Percentiles rank a stretch among this genome's conserved stretches.
phyloP scores from a whole-genome alignment of 2,888 invertebrate species.

The Caenorhabditis imperialis region DNA sequence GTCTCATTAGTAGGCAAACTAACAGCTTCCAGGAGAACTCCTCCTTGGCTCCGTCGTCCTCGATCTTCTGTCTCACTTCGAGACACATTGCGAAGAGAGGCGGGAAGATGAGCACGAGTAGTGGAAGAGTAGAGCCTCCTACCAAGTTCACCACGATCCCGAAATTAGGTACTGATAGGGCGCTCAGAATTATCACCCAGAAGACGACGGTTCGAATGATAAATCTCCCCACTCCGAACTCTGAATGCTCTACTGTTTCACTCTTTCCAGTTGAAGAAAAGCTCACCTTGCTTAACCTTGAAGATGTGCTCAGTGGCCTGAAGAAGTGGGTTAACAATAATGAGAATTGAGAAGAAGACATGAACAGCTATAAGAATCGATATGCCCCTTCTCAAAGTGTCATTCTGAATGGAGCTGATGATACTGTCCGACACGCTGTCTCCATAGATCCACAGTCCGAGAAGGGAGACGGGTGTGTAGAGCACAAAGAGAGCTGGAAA shows the following conservation, averaged over 20 bases:
- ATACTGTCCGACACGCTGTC: conserved; percentile 53
- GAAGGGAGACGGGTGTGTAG: conserved; percentile 55
- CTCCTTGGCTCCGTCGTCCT: conserved; percentile 41
- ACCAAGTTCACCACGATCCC: conserved; percentile 60
- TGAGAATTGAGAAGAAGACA: conserved; percentile 59
- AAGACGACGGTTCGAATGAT: conserved; percentile 42
- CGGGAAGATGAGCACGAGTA: conserved; percentile 57
- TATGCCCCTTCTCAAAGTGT: conserved; percentile 29
- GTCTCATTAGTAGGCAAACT: no score
- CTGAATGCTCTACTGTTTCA: conserved; percentile 10
- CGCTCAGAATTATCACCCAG: conserved; percentile 52
- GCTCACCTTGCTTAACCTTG: conserved; percentile 53
- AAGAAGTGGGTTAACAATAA: conserved; percentile 57
- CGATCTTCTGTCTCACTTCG: conserved; percentile 48
- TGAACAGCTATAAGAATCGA: conserved; percentile 57
- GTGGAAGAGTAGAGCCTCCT: conserved; percentile 48
- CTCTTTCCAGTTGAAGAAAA: no score
- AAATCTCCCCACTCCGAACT: conserved; percentile 58
- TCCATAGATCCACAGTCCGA: conserved; percentile 56
- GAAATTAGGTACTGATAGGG: conserved; percentile 56
- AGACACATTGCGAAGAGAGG: conserved; percentile 52
- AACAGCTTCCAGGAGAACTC: conserved; percentile 19
- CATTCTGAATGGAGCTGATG: conserved; percentile 55
- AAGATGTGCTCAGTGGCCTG: conserved; percentile 57
- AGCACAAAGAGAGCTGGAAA: conserved; percentile 52